Conservation (phyloP, 2,113 vertebrate genomes). For the Dasypus novemcinctus region DNA sequence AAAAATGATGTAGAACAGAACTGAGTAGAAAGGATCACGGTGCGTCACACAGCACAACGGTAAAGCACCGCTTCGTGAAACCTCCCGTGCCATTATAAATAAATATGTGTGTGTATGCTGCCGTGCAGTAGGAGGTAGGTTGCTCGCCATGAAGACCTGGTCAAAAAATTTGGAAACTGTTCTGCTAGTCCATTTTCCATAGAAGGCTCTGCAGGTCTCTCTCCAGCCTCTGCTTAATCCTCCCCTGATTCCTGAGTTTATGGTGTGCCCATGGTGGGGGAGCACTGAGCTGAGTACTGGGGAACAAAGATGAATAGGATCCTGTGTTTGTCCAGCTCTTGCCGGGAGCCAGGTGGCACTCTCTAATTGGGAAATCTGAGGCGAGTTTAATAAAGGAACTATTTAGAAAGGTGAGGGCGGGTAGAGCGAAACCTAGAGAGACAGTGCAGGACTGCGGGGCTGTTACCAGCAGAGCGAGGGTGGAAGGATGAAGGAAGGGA, state of each 20-base stretch:
- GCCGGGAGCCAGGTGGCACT: neutral
- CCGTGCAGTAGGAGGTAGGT: neutral
- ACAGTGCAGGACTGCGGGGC: neutral
- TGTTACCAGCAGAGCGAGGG: neutral
- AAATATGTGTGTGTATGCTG: neutral
- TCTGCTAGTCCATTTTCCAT: neutral
- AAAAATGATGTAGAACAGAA: neutral
- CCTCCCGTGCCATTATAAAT: neutral
- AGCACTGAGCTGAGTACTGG: neutral
- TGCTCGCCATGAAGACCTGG: neutral
- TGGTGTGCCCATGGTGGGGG: neutral
- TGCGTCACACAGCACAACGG: neutral
- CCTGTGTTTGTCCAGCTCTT: neutral
- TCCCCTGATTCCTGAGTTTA: constrained; percentile 12
- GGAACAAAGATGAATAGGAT: constrained; percentile 42
- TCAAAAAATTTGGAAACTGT: neutral
- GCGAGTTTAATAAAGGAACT: constrained; percentile 17
- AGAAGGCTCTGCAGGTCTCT: neutral
- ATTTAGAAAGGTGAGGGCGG: neutral
- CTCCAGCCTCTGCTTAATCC: neutral
- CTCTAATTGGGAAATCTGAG: neutral
- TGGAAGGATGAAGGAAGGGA: neutral
- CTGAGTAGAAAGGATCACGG: neutral
- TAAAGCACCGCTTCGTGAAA: neutral
- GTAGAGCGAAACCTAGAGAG: neutral